A percentile compares a stretch with the other conserved stretches of the same genome.
Evolutionary conservation across 2,113 vertebrate genomes (phyloP).

Genomic region (Toxotes chatareus): DNA sequence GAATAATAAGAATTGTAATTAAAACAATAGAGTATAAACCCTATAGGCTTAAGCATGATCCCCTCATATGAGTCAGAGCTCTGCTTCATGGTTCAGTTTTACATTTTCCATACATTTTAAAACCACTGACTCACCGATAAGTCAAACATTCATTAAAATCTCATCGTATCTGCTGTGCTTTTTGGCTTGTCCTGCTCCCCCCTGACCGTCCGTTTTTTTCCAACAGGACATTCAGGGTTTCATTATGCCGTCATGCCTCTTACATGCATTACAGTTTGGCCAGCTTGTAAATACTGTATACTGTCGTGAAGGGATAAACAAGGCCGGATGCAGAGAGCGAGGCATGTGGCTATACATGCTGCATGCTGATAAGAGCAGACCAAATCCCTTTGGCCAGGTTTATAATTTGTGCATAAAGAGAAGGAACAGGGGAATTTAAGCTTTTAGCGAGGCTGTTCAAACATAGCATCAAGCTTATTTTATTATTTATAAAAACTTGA

Average conservation of each 20-base stretch:
- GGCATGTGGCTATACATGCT: conserved; percentile 15
- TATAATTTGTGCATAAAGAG: conserved; percentile 23
- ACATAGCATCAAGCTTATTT: neutral
- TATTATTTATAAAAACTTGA: no score
- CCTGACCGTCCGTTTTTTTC: neutral
- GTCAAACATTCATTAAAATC: conserved; percentile 3
- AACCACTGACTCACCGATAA: conserved; percentile 3
- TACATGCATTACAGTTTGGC: conserved; percentile 9
- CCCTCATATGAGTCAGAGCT: neutral
- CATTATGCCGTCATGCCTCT: neutral
- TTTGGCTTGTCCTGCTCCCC: neutral
- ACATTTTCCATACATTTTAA: conserved; percentile 13
- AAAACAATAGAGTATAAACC: conserved; percentile 25
- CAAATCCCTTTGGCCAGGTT: conserved; percentile 35
- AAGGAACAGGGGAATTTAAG: conserved; percentile 11
- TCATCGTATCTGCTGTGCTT: neutral
- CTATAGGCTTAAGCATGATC: conserved; percentile 5
- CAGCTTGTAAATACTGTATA: conserved; percentile 4
- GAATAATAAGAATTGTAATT: conserved; percentile 15
- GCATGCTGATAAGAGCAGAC: conserved; percentile 37
- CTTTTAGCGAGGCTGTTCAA: neutral
- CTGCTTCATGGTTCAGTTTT: neutral
- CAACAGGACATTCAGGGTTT: neutral
- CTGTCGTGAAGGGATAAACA: neutral
- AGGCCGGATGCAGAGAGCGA: conserved; percentile 2